A percentile compares a stretch with the other conserved stretches of the same genome.
Evolutionary conservation across 2,888 invertebrate genomes (phyloP).

Genomic region (Caenorhabditis sp.): DNA sequence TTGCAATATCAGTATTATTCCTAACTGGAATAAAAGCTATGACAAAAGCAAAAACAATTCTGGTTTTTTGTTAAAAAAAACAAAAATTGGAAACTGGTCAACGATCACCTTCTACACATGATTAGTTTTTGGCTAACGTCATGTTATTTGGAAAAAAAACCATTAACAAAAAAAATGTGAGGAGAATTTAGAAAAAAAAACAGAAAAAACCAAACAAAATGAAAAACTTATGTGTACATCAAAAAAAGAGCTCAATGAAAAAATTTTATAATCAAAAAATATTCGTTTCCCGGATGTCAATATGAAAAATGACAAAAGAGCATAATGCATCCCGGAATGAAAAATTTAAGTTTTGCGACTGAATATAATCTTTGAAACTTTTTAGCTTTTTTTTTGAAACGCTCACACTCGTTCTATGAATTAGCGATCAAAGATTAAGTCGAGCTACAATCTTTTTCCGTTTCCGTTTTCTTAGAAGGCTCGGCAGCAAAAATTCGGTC

Average conservation of each 20-base stretch:
- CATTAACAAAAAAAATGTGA: background rate
- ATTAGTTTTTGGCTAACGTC: constrained; percentile 26
- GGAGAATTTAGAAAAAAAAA: too few species aligned
- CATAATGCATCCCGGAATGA: background rate
- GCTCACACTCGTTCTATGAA: constrained; percentile 42
- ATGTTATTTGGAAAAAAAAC: too few species aligned
- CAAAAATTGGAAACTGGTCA: constrained; percentile 28
- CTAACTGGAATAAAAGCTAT: background rate
- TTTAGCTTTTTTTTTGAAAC: constrained; percentile 29
- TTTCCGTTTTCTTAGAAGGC: constrained; percentile 26
- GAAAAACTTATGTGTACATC: background rate
- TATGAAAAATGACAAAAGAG: background rate
- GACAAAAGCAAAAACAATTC: constrained; percentile 4
- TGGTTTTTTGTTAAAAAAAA: background rate
- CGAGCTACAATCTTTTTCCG: constrained; percentile 37
- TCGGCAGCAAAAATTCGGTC: background rate
- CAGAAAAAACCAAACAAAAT: too few species aligned
- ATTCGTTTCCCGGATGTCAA: constrained; percentile 19
- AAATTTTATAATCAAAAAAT: too few species aligned
- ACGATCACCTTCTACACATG: constrained; percentile 39
- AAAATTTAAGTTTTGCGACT: background rate
- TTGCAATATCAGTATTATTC: too few species aligned
- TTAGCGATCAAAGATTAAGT: constrained; percentile 47
- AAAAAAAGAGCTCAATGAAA: background rate
- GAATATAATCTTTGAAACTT: constrained; percentile 55